Percentiles rank a stretch among this genome's conserved stretches.
These are phyloP conservation scores for Drosophila antonietae DNA, from an alignment of 2,888 invertebrate species.

Conservation along the genomic window DNA sequence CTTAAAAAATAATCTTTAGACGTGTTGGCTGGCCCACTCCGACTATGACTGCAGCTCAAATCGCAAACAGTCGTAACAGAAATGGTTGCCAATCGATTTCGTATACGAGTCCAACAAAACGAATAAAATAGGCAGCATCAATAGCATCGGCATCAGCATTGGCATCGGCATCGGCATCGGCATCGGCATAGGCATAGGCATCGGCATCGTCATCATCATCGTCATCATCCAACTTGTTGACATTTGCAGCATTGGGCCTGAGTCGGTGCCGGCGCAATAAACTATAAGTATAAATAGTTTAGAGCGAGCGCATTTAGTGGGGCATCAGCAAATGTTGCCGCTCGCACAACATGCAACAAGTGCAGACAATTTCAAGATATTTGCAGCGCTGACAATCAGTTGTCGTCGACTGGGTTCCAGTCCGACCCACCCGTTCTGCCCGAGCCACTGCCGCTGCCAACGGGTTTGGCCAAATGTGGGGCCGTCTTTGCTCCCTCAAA, in stretches of 20 bases:
- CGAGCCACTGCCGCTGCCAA: conserved; percentile 25
- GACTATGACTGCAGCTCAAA: conserved; percentile 54
- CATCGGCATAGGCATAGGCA: conserved; percentile 37
- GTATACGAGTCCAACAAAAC: conserved; percentile 41
- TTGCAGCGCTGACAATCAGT: conserved; percentile 63
- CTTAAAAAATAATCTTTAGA: conserved; percentile 79
- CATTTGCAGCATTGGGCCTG: conserved; percentile 67
- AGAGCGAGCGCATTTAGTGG: conserved; percentile 64
- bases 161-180: conserved; percentile 41
- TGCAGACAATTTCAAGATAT: conserved; percentile 54
- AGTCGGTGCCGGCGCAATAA: conserved; percentile 64
- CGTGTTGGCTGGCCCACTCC: conserved; percentile 68
- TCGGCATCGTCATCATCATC: conserved; percentile 24
- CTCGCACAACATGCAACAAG: conserved; percentile 65
- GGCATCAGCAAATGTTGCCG: conserved; percentile 52
- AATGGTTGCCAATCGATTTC: conserved; percentile 78
- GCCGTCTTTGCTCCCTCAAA: conserved; percentile 50
- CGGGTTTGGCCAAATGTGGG: conserved; percentile 51
- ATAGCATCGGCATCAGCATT: conserved; percentile 57
- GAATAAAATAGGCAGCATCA: conserved; percentile 71
- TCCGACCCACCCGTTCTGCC: conserved; percentile 5
- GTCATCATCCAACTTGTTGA: conserved; percentile 69
- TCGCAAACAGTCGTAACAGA: conserved; percentile 63
- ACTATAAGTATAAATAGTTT: conserved; percentile 76
- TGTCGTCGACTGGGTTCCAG: conserved; percentile 41